Base-by-base conservation (phyloP, 2,888 invertebrate species). In the Polydrusus tereticollis region DNA sequence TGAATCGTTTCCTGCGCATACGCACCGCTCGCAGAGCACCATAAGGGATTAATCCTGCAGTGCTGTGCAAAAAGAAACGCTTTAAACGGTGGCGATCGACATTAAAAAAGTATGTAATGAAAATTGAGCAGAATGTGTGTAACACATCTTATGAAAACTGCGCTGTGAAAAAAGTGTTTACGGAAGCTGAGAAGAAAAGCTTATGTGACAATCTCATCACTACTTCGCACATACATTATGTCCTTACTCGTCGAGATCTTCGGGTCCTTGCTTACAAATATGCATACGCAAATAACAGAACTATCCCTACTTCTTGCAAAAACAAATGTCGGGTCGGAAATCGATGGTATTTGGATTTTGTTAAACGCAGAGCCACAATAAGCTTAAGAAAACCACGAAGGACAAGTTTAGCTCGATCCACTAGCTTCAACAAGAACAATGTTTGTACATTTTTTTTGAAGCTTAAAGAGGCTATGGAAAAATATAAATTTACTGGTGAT, bases 401-500 rank as follows among this genome's bases (percentile, higher is more conserved):
- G 6, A 57, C 57, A 33, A 57, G 57, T 57, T 33, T 57, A 33
- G n/a, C 57, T 5, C 29, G 57, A 4, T 29, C 57, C 33, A 57
- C 57, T 1, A 57, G 57, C 57, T 33, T 57, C 57, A 57, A 57
- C 18, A 29, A 33, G 36, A 29, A 57, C 18, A 57, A 57, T 57
- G 57, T 57, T 57, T 29, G 29, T n/a, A n/a, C 23, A 33, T 33
- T 33, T 33, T 29, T 33, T 16, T 3, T 3, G 16, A 57, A 33
- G 33, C 23, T 33, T 12, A 57, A 33, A 16, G 18, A 10, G 10
- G 36, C 33, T 8, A 16, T 57, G 33, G 57, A 33, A 57, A 29
- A 57, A 57, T 33, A 33, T 57, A 2, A 57, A 26, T 26, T 26
- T 26, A 26, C 26, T 7, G 57, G 7, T 57, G 57, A 14, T 57